Evolutionary conservation across 2,797 vertebrate species (phyloP).

Genomic region (Amphiprion clarkii): DNA sequence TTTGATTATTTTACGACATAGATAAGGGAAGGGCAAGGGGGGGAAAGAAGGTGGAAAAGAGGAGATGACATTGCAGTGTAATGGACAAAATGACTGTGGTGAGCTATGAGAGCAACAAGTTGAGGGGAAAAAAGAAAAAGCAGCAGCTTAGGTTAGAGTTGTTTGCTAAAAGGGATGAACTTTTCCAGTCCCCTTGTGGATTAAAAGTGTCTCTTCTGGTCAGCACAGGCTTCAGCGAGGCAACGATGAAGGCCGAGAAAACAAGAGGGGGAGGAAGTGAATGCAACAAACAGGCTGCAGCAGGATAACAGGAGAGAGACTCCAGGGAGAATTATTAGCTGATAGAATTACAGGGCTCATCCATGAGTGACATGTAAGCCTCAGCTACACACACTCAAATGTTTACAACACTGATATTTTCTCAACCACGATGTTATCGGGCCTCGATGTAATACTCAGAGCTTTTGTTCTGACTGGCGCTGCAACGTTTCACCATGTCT

Average conservation of each 20-base stretch:
- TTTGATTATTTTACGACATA: conserved; percentile 72
- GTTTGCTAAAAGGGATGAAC: conserved; percentile 33
- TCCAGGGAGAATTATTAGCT: conserved; percentile 70
- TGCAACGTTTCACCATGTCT: conserved; percentile 64
- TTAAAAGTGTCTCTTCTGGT: conserved; percentile 36
- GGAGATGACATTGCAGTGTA: conserved; percentile 25
- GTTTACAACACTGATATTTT: conserved; percentile 80
- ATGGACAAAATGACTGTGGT: conserved; percentile 27
- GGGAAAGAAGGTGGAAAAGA: conserved; percentile 23
- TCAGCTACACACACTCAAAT: conserved; percentile 72
- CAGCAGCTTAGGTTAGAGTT: conserved; percentile 22
- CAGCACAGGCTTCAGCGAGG: conserved; percentile 20
- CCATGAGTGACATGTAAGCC: conserved; percentile 81
- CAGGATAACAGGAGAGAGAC: conserved; percentile 57
- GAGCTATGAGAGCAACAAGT: conserved; percentile 31
- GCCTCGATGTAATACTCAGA: conserved; percentile 71
- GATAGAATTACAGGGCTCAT: conserved; percentile 79
- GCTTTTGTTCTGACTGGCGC: conserved; percentile 78
- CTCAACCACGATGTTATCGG: conserved; percentile 74
- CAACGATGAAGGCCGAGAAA: conserved; percentile 19
- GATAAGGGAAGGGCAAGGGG: conserved; percentile 37
- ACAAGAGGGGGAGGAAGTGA: not conserved
- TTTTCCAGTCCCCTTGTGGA: conserved; percentile 28
- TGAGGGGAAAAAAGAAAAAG: conserved; percentile 29
- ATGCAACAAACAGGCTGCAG: conserved; percentile 24